Percentiles rank a stretch among this genome's conserved stretches.
Conservation (phyloP, 2,113 vertebrate genomes). For the Bubo scandiacus region DNA sequence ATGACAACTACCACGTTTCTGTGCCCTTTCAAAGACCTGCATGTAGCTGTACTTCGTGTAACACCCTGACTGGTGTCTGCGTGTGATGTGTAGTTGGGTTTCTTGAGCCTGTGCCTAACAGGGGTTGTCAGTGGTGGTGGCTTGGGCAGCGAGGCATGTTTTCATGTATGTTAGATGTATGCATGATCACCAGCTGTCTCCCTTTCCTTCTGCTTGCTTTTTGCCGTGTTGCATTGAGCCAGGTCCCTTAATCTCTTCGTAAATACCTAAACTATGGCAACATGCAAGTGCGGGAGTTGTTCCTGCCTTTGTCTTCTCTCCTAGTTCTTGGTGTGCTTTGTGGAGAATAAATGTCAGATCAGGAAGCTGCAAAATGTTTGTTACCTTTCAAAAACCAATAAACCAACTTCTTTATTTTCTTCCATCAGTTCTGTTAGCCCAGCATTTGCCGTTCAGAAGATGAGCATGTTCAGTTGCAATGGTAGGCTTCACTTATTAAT, state of each 20-base stretch:
- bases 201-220: not conserved
- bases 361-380: not conserved
- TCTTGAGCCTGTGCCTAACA: not conserved
- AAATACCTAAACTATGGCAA: not conserved
- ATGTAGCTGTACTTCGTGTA: not conserved
- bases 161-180: rapidly evolving
- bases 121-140: not conserved
- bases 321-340: not conserved
- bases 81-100: not conserved
- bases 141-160: not conserved
- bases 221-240: not conserved
- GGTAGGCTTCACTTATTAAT: not conserved
- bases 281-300: not conserved
- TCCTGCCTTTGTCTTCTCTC: not conserved
- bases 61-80: not conserved
- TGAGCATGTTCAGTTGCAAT: rapidly evolving
- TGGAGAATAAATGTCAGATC: not conserved
- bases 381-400: not conserved
- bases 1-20: rapidly evolving
- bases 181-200: not conserved
- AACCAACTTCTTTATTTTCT: not conserved
- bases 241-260: not conserved
- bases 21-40: not conserved
- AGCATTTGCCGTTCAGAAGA: rapidly evolving
- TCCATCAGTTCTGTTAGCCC: not conserved